A percentile compares a stretch with the other conserved stretches of the same genome.
Evolutionary conservation across 2,113 vertebrate species (phyloP).

Genomic region (Gnathonemus echidnorhynchus): DNA sequence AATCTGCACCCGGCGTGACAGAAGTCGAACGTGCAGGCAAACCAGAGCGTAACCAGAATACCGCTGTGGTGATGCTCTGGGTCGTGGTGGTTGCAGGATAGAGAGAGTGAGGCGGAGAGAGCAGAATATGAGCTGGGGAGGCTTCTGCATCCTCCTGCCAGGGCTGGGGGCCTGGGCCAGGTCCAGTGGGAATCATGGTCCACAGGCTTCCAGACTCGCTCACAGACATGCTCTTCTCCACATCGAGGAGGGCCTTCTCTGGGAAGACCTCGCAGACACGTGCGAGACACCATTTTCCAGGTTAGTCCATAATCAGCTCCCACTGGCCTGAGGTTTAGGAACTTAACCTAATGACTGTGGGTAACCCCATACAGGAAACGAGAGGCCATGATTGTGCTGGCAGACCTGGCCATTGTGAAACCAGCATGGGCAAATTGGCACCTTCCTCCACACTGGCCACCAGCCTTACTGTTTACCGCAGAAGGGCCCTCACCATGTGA

Average conservation of each 20-base stretch:
- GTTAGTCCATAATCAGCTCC: neutral
- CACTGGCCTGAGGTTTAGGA: neutral
- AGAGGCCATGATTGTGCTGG: neutral
- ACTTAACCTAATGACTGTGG: neutral
- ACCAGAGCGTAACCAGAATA: conserved; percentile 70
- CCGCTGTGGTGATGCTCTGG: conserved; percentile 65
- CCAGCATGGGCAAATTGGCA: neutral
- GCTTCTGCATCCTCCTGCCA: neutral
- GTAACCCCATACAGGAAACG: neutral
- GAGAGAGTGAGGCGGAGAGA: conserved; percentile 29
- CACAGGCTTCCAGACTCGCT: neutral
- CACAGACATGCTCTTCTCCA: neutral
- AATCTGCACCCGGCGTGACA: neutral
- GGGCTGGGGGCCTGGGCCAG: neutral
- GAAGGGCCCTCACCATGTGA: neutral
- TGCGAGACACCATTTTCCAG: neutral
- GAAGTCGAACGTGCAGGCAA: conserved; percentile 36
- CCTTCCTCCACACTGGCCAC: neutral
- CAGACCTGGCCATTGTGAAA: neutral
- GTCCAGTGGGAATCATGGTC: neutral
- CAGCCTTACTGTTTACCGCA: neutral
- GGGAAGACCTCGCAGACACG: neutral
- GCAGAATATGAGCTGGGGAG: conserved; percentile 26
- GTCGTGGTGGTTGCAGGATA: conserved; percentile 64
- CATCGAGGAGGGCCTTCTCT: neutral